Percentiles rank a stretch among this genome's conserved stretches.
Conservation (phyloP, 2,113 vertebrate genomes). For the Gadus chalcogrammus region DNA sequence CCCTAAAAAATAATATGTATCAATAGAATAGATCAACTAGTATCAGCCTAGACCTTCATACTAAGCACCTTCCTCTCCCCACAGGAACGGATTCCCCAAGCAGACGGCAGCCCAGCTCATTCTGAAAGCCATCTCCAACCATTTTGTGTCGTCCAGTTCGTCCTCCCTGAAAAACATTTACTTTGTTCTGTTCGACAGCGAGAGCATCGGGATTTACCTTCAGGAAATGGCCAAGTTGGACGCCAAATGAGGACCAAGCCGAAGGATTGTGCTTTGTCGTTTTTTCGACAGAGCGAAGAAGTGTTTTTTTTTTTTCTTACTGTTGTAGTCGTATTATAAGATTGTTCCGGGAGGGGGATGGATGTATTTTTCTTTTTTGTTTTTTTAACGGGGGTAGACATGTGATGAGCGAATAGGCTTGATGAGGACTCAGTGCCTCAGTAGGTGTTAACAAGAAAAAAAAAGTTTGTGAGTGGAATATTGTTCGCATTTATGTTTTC, state of each 20-base stretch:
- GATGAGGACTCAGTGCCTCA: constrained; percentile 27
- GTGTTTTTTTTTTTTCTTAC: constrained; percentile 46
- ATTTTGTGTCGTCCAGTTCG: constrained; percentile 87
- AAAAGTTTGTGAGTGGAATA: constrained; percentile 66
- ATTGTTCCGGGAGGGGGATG: neutral
- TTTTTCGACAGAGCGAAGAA: constrained; percentile 10
- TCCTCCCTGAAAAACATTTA: constrained; percentile 99
- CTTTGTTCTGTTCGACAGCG: constrained; percentile 97
- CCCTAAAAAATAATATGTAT: too few species aligned
- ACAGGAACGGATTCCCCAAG: constrained; percentile 96
- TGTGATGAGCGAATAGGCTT: constrained; percentile 46
- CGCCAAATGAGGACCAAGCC: constrained; percentile 78
- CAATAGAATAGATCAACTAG: too few species aligned
- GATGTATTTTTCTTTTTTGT: constrained; percentile 32
- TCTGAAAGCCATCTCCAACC: constrained; percentile 93
- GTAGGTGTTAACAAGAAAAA: constrained; percentile 35
- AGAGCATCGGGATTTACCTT: constrained; percentile 97
- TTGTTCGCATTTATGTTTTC: constrained; percentile 64
- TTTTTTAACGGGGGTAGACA: constrained; percentile 46
- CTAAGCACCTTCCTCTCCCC: constrained; percentile 38
- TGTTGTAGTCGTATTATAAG: constrained; percentile 31
- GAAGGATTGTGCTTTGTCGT: neutral
- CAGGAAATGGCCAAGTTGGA: constrained; percentile 99
- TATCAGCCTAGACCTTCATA: neutral
- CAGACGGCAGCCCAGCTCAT: constrained; percentile 95